These are phyloP conservation scores for Pangasius mekongensis DNA, from an alignment of 2,797 vertebrate genomes.

Conservation along the genomic window DNA sequence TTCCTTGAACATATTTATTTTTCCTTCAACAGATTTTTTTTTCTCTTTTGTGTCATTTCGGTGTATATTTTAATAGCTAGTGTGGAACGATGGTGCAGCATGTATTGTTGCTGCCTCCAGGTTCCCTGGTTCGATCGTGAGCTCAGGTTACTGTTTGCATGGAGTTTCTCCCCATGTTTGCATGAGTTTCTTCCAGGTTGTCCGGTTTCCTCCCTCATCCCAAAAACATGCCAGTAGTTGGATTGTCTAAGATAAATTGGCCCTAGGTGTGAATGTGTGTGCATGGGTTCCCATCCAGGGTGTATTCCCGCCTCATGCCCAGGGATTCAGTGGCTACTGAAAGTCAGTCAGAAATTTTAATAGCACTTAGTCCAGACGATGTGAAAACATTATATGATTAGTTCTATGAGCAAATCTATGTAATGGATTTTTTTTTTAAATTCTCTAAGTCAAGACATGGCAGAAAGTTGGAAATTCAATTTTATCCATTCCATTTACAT, in stretches of 20 bases:
- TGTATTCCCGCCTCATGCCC: neutral
- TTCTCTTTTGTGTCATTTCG: neutral
- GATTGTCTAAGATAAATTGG: neutral
- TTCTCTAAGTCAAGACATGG: neutral
- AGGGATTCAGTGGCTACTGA: neutral
- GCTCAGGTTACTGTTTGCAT: neutral
- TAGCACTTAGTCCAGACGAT: neutral
- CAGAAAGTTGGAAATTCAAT: neutral
- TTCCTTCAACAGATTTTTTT: neutral
- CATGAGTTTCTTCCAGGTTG: neutral
- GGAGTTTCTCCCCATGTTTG: neutral
- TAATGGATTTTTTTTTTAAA: neutral
- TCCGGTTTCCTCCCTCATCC: neutral
- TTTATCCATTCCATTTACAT: neutral
- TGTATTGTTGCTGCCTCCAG: neutral
- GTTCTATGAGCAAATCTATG: neutral
- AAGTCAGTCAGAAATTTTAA: neutral
- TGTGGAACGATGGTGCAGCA: neutral
- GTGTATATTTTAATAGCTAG: neutral
- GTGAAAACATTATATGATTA: neutral
- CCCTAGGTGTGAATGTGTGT: neutral
- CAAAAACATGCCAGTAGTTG: neutral
- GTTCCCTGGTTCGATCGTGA: neutral
- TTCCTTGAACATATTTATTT: neutral
- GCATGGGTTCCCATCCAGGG: neutral